Evolutionary conservation across 2,113 vertebrate genomes (phyloP).

Genomic region (Callorhinus ursinus): DNA sequence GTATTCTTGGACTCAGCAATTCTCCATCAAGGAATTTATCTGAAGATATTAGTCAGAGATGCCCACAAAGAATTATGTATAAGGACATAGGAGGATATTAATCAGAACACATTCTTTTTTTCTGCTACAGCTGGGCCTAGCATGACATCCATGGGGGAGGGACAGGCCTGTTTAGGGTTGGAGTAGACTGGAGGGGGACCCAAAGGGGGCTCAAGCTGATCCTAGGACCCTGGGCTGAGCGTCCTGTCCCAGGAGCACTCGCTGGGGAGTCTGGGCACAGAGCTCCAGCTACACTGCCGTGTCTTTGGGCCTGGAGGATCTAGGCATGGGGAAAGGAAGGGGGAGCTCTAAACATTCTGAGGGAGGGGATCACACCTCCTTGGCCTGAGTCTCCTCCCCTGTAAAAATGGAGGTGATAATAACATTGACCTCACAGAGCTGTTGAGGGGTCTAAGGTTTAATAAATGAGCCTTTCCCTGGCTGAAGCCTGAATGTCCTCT

Average conservation of each 20-base stretch:
- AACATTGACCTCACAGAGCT: background rate
- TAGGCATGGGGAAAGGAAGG: background rate
- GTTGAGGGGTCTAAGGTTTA: background rate
- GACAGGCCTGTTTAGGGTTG: rapidly evolving
- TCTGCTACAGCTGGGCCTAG: background rate
- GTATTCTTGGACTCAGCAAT: background rate
- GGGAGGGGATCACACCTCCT: background rate
- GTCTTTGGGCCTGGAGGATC: background rate
- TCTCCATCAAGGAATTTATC: background rate
- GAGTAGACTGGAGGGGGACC: background rate
- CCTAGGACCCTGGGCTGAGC: background rate
- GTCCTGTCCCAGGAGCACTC: background rate
- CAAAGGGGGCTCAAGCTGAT: background rate
- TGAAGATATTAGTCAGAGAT: background rate
- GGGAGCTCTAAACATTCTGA: background rate
- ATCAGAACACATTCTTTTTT: background rate
- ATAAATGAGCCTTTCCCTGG: background rate
- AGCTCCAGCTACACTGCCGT: background rate
- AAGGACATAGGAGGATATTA: background rate
- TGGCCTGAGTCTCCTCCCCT: background rate
- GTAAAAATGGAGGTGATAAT: background rate
- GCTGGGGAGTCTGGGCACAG: background rate
- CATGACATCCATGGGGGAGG: background rate
- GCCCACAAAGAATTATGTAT: background rate
- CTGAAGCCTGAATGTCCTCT: background rate